Base-by-base conservation (phyloP, 2,113 vertebrate genomes). In the Cyphotilapia sp. region DNA sequence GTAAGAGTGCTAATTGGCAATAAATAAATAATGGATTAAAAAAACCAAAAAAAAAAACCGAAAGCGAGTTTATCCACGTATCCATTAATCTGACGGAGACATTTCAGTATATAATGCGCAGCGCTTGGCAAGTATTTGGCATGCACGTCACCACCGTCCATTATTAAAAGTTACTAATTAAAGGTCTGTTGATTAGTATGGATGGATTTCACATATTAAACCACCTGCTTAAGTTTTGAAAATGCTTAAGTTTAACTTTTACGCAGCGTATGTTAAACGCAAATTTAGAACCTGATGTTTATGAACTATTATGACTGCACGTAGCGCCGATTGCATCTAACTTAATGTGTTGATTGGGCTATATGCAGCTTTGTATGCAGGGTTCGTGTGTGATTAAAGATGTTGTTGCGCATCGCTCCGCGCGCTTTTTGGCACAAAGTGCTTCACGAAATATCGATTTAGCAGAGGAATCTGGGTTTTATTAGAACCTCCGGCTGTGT, bases 371-470 rank as follows among this genome's bases (percentile, higher is more conserved):
- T 38, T 40, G 14, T 13, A 12, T 74, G 83, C 80, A 76, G 24
- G 12, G 19, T 45, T n/a, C 19, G 16, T 47, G 29, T 13, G n/a
- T 81, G 47, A 51, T 51, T 24, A 51, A 51, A 78, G 49, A 56
- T 35, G 7, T 9, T 8, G 10, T 38, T 38, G 59, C 49, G 87
- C 69, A 53, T 35, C 29, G 66, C 49, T 49, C 35, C 42, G 69
- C 19, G 45, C 47, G 53, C 40, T 45, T 69, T 85, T 90, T 83
- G 78, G 82, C 84, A 69, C 78, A 17, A 17, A 6, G 40, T 24
- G 51, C 71, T 80, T 33, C 78, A 86, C 38, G 19, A 91, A 89
- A 85, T 90, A 94, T 95, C 69, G 92, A 95, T 95, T 85, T 42
- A 12, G 71, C 76, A 35, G 71, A 87, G 54, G 84, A 89, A 82